Percentiles rank a stretch among this genome's conserved stretches.
Evolutionary conservation across 1,140 invertebrate species (phyloP).

Genomic region (Dendroctonus valens): DNA sequence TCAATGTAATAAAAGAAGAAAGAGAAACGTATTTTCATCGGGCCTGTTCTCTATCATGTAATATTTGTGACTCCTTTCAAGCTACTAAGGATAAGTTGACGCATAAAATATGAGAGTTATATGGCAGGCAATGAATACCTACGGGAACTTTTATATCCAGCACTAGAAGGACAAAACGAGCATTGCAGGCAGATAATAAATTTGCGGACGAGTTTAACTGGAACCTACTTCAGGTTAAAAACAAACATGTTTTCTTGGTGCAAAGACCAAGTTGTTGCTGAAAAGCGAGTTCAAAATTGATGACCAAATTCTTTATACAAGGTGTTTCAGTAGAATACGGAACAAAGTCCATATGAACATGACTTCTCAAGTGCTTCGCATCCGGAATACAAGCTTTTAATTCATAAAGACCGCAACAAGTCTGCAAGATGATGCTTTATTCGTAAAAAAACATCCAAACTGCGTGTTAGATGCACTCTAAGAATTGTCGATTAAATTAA

Average conservation of each 20-base stretch:
- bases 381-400: too few relatives aligned
- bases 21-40: conserved; percentile 13
- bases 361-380: too few relatives aligned
- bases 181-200: too few relatives aligned
- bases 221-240: too few relatives aligned
- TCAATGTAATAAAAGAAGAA: conserved; percentile 11
- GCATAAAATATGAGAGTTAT: conserved; percentile 8
- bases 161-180: too few relatives aligned
- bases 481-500: not conserved
- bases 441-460: not conserved
- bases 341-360: too few relatives aligned
- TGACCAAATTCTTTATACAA: not conserved
- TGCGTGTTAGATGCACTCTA: not conserved
- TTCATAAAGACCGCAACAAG: too few relatives aligned
- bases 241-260: too few relatives aligned
- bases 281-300: not conserved
- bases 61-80: conserved; percentile 5
- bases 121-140: not conserved
- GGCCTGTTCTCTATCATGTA: conserved; percentile 3
- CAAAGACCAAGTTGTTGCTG: too few relatives aligned
- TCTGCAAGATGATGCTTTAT: not conserved
- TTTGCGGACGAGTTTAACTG: too few relatives aligned
- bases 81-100: conserved; percentile 5
- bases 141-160: conserved; percentile 6
- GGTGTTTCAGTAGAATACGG: too few relatives aligned